Base-by-base conservation (phyloP, 2,797 vertebrate species). In the Hylomyscus alleni region DNA sequence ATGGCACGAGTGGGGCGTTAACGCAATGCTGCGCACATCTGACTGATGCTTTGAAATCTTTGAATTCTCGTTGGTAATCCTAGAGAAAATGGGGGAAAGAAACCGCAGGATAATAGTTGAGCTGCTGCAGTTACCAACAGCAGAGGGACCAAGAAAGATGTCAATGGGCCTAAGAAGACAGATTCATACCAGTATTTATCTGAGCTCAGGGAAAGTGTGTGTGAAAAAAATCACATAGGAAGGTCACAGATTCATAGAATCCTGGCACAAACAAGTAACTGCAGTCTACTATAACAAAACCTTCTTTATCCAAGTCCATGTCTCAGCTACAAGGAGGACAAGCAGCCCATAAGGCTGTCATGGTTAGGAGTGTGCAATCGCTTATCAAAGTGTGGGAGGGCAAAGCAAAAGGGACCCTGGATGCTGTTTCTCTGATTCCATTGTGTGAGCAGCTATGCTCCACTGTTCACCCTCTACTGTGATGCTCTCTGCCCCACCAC, bases 61-160 rank as follows among this genome's bases (percentile, higher is more conserved):
- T 91, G 54, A 90, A 73, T 97, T 97, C 9, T 72, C 97, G 29
- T 72, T 95, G 77, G 29, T 67, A 62, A 60, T 83, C 22, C 62
- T 50, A 78, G 76, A 34, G 22, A 72, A 78, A 94, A 19, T 93
- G n/a, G 77, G 29, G 93, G 10, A 40, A 50, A 72, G 50, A 89
- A 60, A 1, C 85, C n/a, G 34, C n/a, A 10, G 34, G 94, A 5
- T 87, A 84, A 67, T 65, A 86, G 37, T 75, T 95, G 85, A 3
- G 1, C 87, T 90, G 95, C 88, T 78, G 10, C 89, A 86, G 31
- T 75, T 85, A 95, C 90, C 50, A 81, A 11, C 69, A 47, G 78
- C 29, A 86, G 60, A 90, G 62, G 19, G 26, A n/a, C 93, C 93
- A 78, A 89, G 3, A 75, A 73, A 85, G 62, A 73, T 83, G 52